Evolutionary conservation across 2,113 vertebrate species (phyloP).

Genomic region (Mionectes macconnelli): DNA sequence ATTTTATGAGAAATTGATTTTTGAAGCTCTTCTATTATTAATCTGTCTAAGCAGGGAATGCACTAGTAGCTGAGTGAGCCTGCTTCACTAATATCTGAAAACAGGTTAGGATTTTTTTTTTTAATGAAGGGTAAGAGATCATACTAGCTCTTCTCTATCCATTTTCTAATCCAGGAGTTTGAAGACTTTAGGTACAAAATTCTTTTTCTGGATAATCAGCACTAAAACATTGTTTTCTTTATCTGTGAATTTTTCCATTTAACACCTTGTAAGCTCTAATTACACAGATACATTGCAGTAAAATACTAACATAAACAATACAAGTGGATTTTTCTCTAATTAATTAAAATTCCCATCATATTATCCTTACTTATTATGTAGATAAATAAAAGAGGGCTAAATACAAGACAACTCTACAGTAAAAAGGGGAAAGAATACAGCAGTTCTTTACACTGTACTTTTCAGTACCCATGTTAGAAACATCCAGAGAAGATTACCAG

Average conservation of each 20-base stretch:
- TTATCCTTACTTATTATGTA: not conserved
- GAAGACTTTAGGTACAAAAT: not conserved
- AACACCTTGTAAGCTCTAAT: not conserved
- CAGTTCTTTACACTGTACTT: not conserved
- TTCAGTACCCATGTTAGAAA: not conserved
- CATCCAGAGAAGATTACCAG: not conserved
- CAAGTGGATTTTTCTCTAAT: not conserved
- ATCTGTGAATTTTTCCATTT: not conserved
- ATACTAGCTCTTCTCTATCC: not conserved
- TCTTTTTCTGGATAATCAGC: not conserved
- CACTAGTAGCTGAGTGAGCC: not conserved
- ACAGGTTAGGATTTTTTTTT: not conserved
- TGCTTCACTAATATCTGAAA: not conserved
- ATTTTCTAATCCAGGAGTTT: not conserved
- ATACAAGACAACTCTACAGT: not conserved
- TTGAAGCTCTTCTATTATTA: slow-evolving; percentile 49
- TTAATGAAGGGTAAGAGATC: not conserved
- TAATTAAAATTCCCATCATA: not conserved
- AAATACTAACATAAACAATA: not conserved
- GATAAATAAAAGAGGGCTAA: not conserved
- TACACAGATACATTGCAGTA: not conserved
- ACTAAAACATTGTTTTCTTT: not conserved
- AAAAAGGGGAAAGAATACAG: not conserved
- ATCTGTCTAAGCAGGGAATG: slow-evolving; percentile 16
- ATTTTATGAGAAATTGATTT: slow-evolving; percentile 69